phyloP scores from a whole-genome alignment of 1,140 invertebrate genomes.

The Meloidogyne exigua region DNA sequence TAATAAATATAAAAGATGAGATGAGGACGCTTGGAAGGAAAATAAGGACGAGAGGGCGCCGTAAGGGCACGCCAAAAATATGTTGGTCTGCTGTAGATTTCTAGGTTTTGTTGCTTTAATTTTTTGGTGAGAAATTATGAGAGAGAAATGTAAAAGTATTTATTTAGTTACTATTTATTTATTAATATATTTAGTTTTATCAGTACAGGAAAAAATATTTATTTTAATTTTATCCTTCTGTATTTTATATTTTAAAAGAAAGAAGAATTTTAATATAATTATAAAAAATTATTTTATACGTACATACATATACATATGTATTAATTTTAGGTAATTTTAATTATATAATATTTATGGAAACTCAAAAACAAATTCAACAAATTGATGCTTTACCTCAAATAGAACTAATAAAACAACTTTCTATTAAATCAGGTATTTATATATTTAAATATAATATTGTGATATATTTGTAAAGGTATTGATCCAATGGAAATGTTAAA shows the following conservation, averaged over 20 bases:
- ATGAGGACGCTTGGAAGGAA: not conserved
- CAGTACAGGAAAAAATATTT: no score
- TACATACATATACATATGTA: no score
- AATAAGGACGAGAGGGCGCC: not conserved
- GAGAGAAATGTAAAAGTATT: not conserved
- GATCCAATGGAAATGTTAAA: conserved; percentile 12
- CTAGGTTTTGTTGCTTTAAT: not conserved
- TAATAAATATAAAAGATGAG: not conserved
- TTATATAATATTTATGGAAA: no score
- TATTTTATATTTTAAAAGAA: no score
- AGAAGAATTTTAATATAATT: no score
- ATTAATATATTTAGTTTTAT: no score
- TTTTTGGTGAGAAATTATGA: not conserved
- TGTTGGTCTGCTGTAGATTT: not conserved
- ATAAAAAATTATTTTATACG: no score
- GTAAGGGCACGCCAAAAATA: not conserved
- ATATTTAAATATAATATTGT: not conserved
- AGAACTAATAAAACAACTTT: not conserved
- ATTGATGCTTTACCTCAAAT: no score
- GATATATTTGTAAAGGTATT: not conserved
- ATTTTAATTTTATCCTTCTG: no score
- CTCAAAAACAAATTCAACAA: no score
- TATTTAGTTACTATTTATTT: no score
- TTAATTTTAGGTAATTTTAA: no score
- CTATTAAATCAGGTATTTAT: not conserved